Evolutionary conservation across 2,113 vertebrate genomes (phyloP).

Genomic region (Ellobius talpinus): DNA sequence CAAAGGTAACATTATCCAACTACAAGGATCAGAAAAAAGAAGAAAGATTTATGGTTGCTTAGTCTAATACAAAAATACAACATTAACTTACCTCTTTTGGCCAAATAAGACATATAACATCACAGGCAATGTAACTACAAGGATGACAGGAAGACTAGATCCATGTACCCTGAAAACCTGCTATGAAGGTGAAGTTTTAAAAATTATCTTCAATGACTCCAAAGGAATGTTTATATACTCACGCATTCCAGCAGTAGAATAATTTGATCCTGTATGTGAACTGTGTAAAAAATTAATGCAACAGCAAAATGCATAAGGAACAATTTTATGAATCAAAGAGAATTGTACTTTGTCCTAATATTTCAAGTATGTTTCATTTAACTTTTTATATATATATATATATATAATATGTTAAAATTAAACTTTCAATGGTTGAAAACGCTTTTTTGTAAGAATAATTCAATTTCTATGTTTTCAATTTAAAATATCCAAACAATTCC

Average conservation of each 20-base stretch:
- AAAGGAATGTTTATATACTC: neutral
- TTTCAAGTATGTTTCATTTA: neutral
- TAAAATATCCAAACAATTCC: neutral
- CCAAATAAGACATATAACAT: neutral
- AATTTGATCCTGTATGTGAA: neutral
- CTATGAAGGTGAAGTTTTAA: neutral
- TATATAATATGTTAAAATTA: neutral
- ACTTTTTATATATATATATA: neutral
- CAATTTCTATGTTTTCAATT: neutral
- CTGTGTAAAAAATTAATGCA: conserved; percentile 18
- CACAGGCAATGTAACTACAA: neutral
- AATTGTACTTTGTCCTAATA: neutral
- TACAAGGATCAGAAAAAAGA: conserved; percentile 61
- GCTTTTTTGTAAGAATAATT: neutral
- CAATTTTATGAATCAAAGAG: neutral
- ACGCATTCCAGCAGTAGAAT: neutral
- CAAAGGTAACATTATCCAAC: conserved; percentile 73
- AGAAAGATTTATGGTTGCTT: neutral
- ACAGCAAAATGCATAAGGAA: neutral
- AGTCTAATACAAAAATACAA: neutral
- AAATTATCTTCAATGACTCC: neutral
- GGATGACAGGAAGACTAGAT: neutral
- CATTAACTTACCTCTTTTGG: neutral
- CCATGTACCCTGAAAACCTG: neutral
- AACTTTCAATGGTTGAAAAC: neutral